Conservation (phyloP, 2,888 invertebrate genomes). For the Plusia festucae region DNA sequence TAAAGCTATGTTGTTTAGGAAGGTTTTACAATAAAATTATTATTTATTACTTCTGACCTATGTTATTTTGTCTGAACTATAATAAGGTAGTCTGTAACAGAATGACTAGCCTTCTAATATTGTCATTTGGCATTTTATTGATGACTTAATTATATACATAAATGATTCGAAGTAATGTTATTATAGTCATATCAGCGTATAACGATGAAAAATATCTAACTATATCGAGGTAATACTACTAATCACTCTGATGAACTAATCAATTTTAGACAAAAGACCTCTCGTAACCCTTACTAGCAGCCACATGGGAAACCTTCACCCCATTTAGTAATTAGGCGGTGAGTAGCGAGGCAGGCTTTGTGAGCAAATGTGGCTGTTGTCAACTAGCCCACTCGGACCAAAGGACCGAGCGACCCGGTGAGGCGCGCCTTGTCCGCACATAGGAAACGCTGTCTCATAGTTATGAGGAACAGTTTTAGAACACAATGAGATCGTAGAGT, state of each 20-base stretch:
- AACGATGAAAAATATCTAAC: neutral
- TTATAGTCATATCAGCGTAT: neutral
- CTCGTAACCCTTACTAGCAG: slow-evolving; percentile 11
- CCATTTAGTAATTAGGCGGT: slow-evolving; percentile 55
- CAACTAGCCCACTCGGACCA: slow-evolving; percentile 19
- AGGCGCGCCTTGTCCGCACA: neutral
- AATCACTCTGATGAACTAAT: slow-evolving; percentile 31
- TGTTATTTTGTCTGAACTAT: too few relatives aligned
- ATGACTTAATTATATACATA: neutral
- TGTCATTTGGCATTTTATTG: neutral
- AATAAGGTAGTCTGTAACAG: too few relatives aligned
- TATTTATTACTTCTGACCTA: too few relatives aligned
- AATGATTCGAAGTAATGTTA: neutral
- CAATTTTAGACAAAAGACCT: slow-evolving; percentile 44
- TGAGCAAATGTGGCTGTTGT: slow-evolving; percentile 30
- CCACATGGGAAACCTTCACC: slow-evolving; percentile 22
- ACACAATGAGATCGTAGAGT: too few relatives aligned
- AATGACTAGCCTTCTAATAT: too few relatives aligned
- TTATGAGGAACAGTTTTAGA: neutral
- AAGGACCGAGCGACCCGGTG: slow-evolving; percentile 3
- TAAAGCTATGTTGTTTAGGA: neutral
- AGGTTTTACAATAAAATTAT: too few relatives aligned
- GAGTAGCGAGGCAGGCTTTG: slow-evolving; percentile 29
- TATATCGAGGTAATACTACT: neutral
- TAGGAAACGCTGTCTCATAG: slow-evolving; percentile 5